Conservation (phyloP, 2,888 invertebrate species). For the Saturnia japonica region DNA sequence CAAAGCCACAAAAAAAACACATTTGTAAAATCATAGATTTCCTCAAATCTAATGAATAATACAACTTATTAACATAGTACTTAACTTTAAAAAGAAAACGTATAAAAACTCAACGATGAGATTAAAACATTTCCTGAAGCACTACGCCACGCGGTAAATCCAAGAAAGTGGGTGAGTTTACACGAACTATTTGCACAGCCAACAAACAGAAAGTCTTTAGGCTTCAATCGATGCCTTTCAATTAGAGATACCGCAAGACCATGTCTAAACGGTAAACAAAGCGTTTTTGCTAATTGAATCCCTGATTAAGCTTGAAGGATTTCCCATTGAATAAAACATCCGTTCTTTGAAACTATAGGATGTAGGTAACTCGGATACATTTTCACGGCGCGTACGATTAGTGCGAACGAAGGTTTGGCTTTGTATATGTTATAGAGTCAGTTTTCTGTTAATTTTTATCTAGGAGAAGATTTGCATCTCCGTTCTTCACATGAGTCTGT, state of each 20-base stretch:
- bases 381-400: neutral
- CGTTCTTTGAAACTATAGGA: slow-evolving; percentile 18
- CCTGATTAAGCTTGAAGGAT: slow-evolving; percentile 31
- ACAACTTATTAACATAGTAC: no score
- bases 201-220: neutral
- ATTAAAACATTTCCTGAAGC: neutral
- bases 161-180: neutral
- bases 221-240: slow-evolving; percentile 8
- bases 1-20: no score
- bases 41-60: no score
- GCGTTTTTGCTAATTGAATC: slow-evolving; percentile 29
- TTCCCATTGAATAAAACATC: slow-evolving; percentile 27
- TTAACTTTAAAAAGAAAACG: neutral
- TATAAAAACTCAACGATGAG: no score
- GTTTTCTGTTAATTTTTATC: no score
- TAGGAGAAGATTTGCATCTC: no score
- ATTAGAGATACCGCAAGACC: slow-evolving; percentile 29
- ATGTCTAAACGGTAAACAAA: slow-evolving; percentile 33
- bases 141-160: neutral
- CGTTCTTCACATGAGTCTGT: no score
- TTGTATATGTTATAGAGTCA: no score
- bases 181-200: neutral
- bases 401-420: neutral
- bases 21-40: no score
- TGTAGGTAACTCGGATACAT: neutral